A percentile compares a stretch with the other conserved stretches of the same genome.
Evolutionary conservation across 2,797 vertebrate species (phyloP).

Genomic region (Emydoidea blandingii): DNA sequence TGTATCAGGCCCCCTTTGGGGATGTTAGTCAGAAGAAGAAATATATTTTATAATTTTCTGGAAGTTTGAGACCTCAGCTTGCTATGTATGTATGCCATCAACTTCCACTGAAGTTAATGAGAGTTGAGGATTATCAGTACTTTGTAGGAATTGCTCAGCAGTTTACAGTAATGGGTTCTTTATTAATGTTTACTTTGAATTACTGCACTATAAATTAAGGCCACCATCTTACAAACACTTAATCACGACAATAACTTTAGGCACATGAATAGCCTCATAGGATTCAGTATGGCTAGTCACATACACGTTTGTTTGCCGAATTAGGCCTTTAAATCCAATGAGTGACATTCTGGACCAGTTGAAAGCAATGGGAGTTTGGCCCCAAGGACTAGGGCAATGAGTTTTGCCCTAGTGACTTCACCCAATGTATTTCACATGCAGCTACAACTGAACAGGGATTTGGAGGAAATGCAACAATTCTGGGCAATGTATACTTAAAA

Average conservation of each 20-base stretch:
- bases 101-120: constrained; percentile 21
- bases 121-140: neutral
- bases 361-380: neutral
- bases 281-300: neutral
- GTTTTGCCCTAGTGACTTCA: neutral
- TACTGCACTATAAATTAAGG: constrained; percentile 13
- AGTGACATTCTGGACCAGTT: neutral
- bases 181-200: constrained; percentile 60
- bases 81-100: constrained; percentile 2
- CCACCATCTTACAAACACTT: constrained; percentile 14
- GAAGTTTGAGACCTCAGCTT: neutral
- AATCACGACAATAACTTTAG: constrained; percentile 1
- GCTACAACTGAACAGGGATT: neutral
- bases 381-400: neutral
- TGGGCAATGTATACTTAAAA: neutral
- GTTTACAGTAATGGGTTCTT: constrained; percentile 41
- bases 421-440: neutral
- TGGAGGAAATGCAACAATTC: neutral
- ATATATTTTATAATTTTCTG: neutral
- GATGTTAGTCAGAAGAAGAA: neutral
- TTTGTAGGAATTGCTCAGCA: constrained; percentile 34
- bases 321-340: neutral
- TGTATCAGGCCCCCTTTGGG: neutral
- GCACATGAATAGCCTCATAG: neutral
- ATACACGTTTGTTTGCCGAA: neutral